Base-by-base conservation (phyloP, 2,797 vertebrate species). In the Tiaroga cobitis region DNA sequence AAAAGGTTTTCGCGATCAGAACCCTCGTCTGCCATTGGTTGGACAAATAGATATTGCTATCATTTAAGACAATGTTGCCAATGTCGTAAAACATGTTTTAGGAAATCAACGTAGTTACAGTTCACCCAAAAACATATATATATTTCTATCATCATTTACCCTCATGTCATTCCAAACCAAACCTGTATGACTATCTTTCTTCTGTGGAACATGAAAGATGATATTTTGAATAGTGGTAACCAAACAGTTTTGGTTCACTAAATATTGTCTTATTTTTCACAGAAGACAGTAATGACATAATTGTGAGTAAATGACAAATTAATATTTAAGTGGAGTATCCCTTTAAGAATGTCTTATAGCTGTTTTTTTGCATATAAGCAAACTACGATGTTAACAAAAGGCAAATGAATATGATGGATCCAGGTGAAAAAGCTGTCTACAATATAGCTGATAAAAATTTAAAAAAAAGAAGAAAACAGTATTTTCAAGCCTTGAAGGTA, bases 401-500 rank as follows among this genome's bases (percentile, higher is more conserved):
- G 32, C 32, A 54, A 19, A 76, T 76, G 24, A 8, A 37, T n/a
- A 56, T 56, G 21, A 56, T n/a, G 19, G 46, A 76, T 56, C 3
- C 21, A 56, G 6, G 76, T 43, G 41, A 80, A 49, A 49, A 80
- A 51, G 21, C 43, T 26, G 15, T 80, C 63, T 51, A 29, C 37
- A 11, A 16, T 61, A 39, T 70, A 56, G 51, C 26, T 16, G 5
- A 43, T 29, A 15, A 72, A 65, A 56, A 19, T n/a, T n/a, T n/a
- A 51, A 21, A 54, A 75, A 24, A 19, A 39, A 56, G 56, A 21
- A 49, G 29, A 49, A 61, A 24, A 29, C 26, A 16, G 15, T 43
- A 37, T 76, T 67, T 76, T 68, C 46, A 41, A 41, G 70, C 16
- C 29, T 49, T 49, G 49, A 68, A 76, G 46, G 46, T 77, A 84